Conservation (phyloP, 2,797 vertebrate genomes). For the Enteromius trimaculatus region DNA sequence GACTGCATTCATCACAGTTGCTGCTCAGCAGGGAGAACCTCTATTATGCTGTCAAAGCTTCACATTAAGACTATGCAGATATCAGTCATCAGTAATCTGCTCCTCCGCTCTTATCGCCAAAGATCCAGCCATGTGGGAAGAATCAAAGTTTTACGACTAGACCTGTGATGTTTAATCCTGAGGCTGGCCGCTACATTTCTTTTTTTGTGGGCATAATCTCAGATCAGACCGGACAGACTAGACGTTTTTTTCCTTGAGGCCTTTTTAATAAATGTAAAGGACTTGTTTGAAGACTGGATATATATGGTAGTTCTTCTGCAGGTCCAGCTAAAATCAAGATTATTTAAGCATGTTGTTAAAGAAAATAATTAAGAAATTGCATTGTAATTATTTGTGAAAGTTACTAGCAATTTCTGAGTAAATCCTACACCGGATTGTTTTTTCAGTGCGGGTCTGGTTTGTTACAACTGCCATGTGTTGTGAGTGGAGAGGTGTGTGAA, state of each 20-base stretch:
- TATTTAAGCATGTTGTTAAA: background rate
- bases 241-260: background rate
- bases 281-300: background rate
- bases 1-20: conserved; percentile 30
- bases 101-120: conserved; percentile 17
- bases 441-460: background rate
- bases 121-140: conserved; percentile 30
- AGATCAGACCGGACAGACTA: background rate
- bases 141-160: conserved; percentile 1
- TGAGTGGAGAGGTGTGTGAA: background rate
- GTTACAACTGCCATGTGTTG: background rate
- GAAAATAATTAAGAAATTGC: background rate
- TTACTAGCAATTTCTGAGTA: background rate
- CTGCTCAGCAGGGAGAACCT: conserved; percentile 13
- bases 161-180: conserved; percentile 15
- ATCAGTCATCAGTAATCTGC: conserved; percentile 30
- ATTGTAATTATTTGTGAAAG: background rate
- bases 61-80: conserved; percentile 31
- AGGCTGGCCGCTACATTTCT: background rate
- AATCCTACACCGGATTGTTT: background rate
- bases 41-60: conserved; percentile 26
- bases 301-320: background rate
- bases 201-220: background rate
- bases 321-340: background rate
- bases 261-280: background rate